A percentile compares a stretch with the other conserved stretches of the same genome.
Evolutionary conservation across 2,888 invertebrate species (phyloP).

Genomic region (Linnaemya vulpina): DNA sequence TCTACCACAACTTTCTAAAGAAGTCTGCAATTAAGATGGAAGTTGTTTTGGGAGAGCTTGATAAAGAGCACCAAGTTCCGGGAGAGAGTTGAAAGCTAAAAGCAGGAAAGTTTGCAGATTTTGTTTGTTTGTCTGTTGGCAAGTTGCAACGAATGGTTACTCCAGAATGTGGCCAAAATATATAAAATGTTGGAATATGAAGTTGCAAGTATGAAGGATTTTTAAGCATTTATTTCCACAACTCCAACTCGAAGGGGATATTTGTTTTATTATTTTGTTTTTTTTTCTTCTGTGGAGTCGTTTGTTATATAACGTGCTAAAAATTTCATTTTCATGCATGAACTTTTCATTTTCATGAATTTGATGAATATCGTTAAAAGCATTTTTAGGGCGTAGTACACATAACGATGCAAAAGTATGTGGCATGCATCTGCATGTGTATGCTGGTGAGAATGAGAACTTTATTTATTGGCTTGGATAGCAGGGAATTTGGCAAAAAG

Average conservation of each 20-base stretch:
- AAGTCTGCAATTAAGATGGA: constrained; percentile 29
- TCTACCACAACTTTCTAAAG: constrained; percentile 49
- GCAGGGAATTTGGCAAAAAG: constrained; percentile 32
- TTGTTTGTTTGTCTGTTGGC: background rate
- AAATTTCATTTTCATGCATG: constrained; percentile 70
- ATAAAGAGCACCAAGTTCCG: background rate
- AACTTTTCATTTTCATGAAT: constrained; percentile 72
- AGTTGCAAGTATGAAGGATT: constrained; percentile 37
- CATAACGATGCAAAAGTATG: constrained; percentile 31
- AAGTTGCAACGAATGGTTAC: constrained; percentile 45
- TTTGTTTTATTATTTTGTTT: background rate
- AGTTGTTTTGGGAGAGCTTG: background rate
- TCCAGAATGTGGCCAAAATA: constrained; percentile 6
- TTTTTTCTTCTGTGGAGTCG: constrained; percentile 1
- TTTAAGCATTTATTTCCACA: background rate
- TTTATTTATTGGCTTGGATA: constrained; percentile 36
- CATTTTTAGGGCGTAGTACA: constrained; percentile 66
- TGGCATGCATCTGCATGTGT: constrained; percentile 6
- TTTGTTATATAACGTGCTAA: constrained; percentile 64
- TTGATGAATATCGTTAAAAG: constrained; percentile 54
- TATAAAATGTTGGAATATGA: constrained; percentile 31
- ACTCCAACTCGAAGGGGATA: constrained; percentile 2
- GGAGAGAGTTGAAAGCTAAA: constrained; percentile 19
- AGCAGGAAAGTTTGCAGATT: background rate
- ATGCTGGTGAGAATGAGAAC: constrained; percentile 1